A percentile compares a stretch with the other conserved stretches of the same genome.
Conservation (phyloP, 2,797 vertebrate genomes). For the Gambelia wislizenii region DNA sequence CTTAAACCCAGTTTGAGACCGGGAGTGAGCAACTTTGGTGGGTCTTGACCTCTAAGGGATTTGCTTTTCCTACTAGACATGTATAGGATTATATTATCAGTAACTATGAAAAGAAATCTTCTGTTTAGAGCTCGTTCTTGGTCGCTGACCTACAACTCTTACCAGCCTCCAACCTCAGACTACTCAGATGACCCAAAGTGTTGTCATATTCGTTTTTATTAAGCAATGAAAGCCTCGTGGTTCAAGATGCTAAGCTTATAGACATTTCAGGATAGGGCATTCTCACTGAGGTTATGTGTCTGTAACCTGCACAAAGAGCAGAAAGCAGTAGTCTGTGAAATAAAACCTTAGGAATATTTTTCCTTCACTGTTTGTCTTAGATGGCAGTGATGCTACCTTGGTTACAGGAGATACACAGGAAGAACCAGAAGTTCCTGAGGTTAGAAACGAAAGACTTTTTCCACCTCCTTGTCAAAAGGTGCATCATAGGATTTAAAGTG, state of each 20-base stretch:
- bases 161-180: neutral
- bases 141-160: neutral
- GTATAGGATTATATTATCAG: neutral
- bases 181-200: neutral
- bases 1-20: neutral
- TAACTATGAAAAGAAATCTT: neutral
- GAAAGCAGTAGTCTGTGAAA: neutral
- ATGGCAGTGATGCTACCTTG: neutral
- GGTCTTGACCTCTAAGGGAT: neutral
- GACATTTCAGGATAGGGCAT: neutral
- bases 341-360: neutral
- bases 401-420: neutral
- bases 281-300: neutral
- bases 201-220: neutral
- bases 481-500: neutral
- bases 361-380: neutral
- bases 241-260: neutral
- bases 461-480: neutral
- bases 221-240: neutral
- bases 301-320: neutral
- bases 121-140: neutral
- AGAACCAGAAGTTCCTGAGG: neutral
- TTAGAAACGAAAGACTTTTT: neutral
- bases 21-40: too few species aligned
- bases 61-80: neutral